These are phyloP conservation scores for Drosophila kanekoi DNA, from an alignment of 2,888 invertebrate genomes.

Conservation along the genomic window DNA sequence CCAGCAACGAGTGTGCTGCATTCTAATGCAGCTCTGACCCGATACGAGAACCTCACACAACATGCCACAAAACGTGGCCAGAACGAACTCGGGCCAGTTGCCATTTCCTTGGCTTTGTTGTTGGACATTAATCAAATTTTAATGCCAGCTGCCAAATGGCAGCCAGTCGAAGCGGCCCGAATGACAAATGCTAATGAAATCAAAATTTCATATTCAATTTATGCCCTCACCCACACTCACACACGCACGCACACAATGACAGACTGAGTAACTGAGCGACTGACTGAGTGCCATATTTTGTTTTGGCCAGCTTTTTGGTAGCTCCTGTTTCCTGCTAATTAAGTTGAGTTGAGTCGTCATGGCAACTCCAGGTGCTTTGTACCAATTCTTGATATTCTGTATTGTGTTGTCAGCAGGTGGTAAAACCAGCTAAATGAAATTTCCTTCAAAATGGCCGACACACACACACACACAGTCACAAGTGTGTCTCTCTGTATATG, in stretches of 20 bases:
- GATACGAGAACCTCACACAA: slow-evolving; percentile 6
- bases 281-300: slow-evolving; percentile 1
- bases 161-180: slow-evolving; percentile 4
- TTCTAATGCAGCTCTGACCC: slow-evolving; percentile 55
- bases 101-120: slow-evolving; percentile 14
- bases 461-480: background rate
- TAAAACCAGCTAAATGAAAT: slow-evolving; percentile 45
- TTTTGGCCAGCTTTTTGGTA: slow-evolving; percentile 12
- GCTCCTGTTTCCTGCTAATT: slow-evolving; percentile 56
- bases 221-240: too few species aligned
- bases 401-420: slow-evolving; percentile 36
- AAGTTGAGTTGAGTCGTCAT: slow-evolving; percentile 49
- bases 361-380: slow-evolving; percentile 38
- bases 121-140: slow-evolving; percentile 57
- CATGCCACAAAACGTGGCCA: slow-evolving; percentile 34
- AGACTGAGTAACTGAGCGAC: too few species aligned
- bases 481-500: background rate
- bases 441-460: slow-evolving; percentile 21
- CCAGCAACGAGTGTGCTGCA: slow-evolving; percentile 54
- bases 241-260: too few species aligned
- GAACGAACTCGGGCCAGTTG: slow-evolving; percentile 11
- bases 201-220: slow-evolving; percentile 36
- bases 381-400: background rate
- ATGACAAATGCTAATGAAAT: slow-evolving; percentile 37
- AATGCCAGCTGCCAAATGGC: slow-evolving; percentile 14